Conservation (phyloP, 1,140 invertebrate genomes). For the Artemia franciscana region DNA sequence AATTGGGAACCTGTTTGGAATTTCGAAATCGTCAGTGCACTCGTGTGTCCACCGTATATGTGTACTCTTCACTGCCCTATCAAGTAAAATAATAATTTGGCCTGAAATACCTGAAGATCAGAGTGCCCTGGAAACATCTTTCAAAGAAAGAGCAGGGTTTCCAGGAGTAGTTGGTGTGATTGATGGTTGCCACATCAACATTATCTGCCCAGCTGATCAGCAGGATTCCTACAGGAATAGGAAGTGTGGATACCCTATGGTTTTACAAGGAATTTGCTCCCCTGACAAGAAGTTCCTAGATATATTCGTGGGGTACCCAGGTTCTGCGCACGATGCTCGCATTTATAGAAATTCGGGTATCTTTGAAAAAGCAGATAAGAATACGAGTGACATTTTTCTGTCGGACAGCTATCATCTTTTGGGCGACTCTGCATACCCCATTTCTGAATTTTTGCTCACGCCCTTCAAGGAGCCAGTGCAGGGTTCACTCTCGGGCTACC, state of each 20-base stretch:
- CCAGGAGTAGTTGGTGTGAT: background rate
- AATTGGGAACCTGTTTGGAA: background rate
- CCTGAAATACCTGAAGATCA: background rate
- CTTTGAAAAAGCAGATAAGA: background rate
- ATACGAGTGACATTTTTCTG: background rate
- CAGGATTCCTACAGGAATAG: background rate
- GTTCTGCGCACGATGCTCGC: constrained; percentile 10
- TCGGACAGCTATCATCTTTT: background rate
- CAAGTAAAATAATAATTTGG: background rate
- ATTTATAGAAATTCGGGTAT: constrained; percentile 6
- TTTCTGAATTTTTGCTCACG: background rate
- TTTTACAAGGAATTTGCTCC: background rate
- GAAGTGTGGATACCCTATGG: background rate
- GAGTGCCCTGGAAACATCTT: background rate
- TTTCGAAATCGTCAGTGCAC: background rate
- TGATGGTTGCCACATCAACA: background rate
- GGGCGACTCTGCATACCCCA: background rate
- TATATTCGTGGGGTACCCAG: constrained; percentile 10
- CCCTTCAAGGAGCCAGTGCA: background rate
- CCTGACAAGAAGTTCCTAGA: constrained; percentile 6
- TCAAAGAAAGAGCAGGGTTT: background rate
- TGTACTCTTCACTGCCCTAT: background rate
- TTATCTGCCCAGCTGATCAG: background rate
- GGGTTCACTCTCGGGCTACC: background rate
- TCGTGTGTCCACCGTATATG: background rate